Percentiles rank a stretch among this genome's conserved stretches.
Evolutionary conservation across 2,113 vertebrate genomes (phyloP).

Genomic region (Psettodes erumei): DNA sequence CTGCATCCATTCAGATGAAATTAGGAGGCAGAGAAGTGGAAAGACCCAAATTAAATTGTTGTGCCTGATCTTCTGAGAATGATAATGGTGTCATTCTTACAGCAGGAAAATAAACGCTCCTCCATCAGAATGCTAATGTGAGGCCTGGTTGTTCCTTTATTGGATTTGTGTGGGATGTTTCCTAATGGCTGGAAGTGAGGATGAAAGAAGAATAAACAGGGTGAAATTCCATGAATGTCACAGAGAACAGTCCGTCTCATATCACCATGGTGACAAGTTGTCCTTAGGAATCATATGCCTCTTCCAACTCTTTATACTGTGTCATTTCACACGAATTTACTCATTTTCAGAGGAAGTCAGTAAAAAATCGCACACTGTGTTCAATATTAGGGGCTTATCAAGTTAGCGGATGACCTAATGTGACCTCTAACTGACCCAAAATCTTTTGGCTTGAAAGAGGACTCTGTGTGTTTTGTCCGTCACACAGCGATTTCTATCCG

Average conservation of each 20-base stretch:
- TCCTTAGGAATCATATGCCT: conserved; percentile 39
- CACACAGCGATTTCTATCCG: too few relatives aligned
- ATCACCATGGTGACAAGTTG: conserved; percentile 2
- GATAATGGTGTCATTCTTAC: conserved; percentile 74
- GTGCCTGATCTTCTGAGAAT: conserved; percentile 23
- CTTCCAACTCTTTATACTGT: conserved; percentile 6
- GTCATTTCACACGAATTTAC: conserved; percentile 48
- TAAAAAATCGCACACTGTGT: background rate
- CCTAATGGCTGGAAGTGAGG: conserved; percentile 66
- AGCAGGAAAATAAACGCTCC: conserved; percentile 53
- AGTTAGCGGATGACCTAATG: background rate
- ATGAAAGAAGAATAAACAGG: conserved; percentile 64
- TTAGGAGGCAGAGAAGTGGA: conserved; percentile 27
- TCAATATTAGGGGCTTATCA: conserved; percentile 2
- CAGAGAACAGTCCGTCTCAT: conserved; percentile 47
- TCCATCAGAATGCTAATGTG: conserved; percentile 46
- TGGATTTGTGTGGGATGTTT: conserved; percentile 69
- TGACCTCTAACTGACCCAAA: background rate
- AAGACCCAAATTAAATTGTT: conserved; percentile 53
- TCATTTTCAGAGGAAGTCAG: conserved; percentile 39
- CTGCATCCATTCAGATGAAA: background rate
- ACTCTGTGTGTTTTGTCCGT: background rate
- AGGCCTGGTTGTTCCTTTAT: conserved; percentile 70
- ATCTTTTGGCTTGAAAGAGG: background rate
- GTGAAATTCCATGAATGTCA: conserved; percentile 56